A percentile compares a stretch with the other conserved stretches of the same genome.
These are phyloP conservation scores for Nomada ruficornis DNA, from an alignment of 2,888 invertebrate species.

Conservation along the genomic window DNA sequence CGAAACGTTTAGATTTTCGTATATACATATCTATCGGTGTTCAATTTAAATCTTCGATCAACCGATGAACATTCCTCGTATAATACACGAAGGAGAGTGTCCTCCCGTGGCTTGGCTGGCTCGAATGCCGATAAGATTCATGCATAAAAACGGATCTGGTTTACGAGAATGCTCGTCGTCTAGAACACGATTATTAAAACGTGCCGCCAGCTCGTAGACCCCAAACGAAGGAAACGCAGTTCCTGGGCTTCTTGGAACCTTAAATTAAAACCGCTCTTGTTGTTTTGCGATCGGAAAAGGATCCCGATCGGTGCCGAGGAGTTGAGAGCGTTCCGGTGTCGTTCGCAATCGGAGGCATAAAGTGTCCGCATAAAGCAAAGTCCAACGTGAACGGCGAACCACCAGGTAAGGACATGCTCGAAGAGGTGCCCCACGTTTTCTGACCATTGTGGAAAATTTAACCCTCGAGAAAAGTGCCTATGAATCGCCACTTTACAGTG, in stretches of 20 bases:
- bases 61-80: slow-evolving; percentile 32
- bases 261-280: slow-evolving; percentile 81
- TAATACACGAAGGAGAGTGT: not conserved
- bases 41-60: slow-evolving; percentile 51
- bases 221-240: slow-evolving; percentile 51
- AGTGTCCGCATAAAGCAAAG: slow-evolving; percentile 82
- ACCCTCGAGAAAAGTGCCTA: not conserved
- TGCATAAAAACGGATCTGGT: slow-evolving; percentile 57
- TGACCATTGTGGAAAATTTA: slow-evolving; percentile 2
- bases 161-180: slow-evolving; percentile 68
- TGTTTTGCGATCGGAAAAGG: slow-evolving; percentile 78
- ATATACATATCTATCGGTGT: slow-evolving; percentile 19
- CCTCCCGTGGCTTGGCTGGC: not conserved
- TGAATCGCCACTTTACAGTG: no score
- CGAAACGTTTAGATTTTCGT: slow-evolving; percentile 19
- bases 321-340: slow-evolving; percentile 84
- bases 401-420: slow-evolving; percentile 67
- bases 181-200: slow-evolving; percentile 71
- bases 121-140: slow-evolving; percentile 53
- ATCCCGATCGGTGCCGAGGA: slow-evolving; percentile 77
- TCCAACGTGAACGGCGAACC: slow-evolving; percentile 60
- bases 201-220: slow-evolving; percentile 57
- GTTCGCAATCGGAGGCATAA: slow-evolving; percentile 84
- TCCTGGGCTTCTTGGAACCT: slow-evolving; percentile 69
- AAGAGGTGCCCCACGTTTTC: slow-evolving; percentile 39